Percentiles rank a stretch among this genome's conserved stretches.
These are phyloP conservation scores for Coptodon bakossiorum DNA, from an alignment of 2,113 vertebrate species.

Conservation along the genomic window DNA sequence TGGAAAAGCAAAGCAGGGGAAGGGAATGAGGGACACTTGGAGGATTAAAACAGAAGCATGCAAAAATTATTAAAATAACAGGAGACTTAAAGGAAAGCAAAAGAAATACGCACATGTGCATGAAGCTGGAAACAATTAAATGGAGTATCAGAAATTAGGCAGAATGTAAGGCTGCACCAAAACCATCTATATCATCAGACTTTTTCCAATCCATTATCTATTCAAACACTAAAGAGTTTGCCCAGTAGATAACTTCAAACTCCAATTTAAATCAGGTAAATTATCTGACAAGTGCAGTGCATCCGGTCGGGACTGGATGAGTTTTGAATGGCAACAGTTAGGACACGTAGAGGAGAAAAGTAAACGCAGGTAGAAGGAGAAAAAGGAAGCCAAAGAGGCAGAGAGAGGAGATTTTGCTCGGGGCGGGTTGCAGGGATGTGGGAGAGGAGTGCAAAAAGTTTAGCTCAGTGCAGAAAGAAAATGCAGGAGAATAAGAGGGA, in stretches of 20 bases:
- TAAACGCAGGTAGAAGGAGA: not conserved
- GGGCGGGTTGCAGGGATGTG: not conserved
- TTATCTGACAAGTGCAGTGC: not conserved
- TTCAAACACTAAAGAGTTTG: not conserved
- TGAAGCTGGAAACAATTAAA: not conserved
- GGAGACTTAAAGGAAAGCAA: not conserved
- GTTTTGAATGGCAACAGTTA: not conserved
- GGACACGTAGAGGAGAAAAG: not conserved
- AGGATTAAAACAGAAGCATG: not conserved
- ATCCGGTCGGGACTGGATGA: not conserved
- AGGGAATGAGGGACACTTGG: not conserved
- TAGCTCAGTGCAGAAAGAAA: slow-evolving; percentile 66
- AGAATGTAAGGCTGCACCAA: not conserved
- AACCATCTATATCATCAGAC: not conserved
- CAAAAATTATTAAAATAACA: not conserved
- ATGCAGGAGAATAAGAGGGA: slow-evolving; percentile 61
- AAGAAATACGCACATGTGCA: not conserved
- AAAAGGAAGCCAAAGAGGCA: not conserved
- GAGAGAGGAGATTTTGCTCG: not conserved
- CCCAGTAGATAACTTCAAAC: not conserved
- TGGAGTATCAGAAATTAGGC: not conserved
- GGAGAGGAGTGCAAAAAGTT: slow-evolving; percentile 55
- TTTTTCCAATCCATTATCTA: not conserved
- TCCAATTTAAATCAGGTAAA: not conserved
- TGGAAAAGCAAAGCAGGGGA: not conserved